Conservation (phyloP, 37 sponge, comb jelly and placozoan species). For the Cladorhizidae sp. region DNA sequence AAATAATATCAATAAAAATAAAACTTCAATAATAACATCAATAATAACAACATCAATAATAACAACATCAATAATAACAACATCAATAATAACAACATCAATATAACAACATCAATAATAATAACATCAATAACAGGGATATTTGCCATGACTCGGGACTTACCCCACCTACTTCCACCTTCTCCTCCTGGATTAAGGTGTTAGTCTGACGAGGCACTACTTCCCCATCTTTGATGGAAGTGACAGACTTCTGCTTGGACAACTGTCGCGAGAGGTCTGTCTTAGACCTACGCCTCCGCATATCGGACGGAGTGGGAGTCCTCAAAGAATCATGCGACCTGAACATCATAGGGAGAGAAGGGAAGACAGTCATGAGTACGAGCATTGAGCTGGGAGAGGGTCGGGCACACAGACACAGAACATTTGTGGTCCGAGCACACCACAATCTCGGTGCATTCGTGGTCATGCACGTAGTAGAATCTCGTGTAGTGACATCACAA, state of each 20-base stretch:
- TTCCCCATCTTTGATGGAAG: background rate
- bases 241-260: constrained; percentile 34
- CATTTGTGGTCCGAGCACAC: background rate
- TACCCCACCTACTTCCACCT: constrained; percentile 57
- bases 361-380: background rate
- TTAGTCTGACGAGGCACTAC: background rate
- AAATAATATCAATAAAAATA: too few species aligned
- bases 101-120: background rate
- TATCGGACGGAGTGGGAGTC: background rate
- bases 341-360: background rate
- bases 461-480: too few species aligned
- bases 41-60: too few species aligned
- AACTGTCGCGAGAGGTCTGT: constrained; percentile 48
- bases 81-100: background rate
- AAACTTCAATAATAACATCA: too few species aligned
- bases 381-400: background rate
- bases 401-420: background rate
- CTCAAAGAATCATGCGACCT: background rate
- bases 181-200: constrained; percentile 60
- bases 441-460: too few species aligned
- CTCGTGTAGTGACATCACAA: too few species aligned
- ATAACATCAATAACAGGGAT: background rate
- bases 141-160: background rate
- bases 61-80: too few species aligned
- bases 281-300: constrained; percentile 7